Evolutionary conservation across 2,888 invertebrate genomes (phyloP).

Genomic region (Mythimna pallens): DNA sequence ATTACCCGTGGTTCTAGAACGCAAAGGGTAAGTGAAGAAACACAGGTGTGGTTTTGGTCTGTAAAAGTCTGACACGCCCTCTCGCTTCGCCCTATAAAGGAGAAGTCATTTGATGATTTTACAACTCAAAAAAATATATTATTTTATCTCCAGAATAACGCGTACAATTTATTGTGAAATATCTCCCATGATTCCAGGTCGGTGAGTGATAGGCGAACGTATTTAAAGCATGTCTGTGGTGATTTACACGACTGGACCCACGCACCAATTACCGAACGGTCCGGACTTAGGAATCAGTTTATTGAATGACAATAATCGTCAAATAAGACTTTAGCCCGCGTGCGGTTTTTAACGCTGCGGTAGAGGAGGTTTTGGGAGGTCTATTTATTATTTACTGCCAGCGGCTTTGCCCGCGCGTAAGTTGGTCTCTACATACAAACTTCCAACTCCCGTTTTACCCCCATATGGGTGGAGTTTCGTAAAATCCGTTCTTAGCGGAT

Average conservation of each 20-base stretch:
- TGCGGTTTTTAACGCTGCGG: constrained; percentile 51
- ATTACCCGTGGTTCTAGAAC: too few relatives aligned
- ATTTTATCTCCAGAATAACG: constrained; percentile 39
- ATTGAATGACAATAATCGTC: constrained; percentile 64
- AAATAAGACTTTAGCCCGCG: constrained; percentile 39
- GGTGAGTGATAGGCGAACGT: constrained; percentile 79
- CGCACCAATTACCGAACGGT: constrained; percentile 50
- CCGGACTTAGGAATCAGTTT: constrained; percentile 43
- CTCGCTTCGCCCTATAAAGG: too few relatives aligned
- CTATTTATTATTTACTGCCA: not conserved
- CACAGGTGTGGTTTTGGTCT: too few relatives aligned
- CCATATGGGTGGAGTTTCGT: too few relatives aligned
- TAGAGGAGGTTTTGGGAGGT: constrained; percentile 41
- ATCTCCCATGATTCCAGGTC: constrained; percentile 59
- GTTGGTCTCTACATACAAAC: too few relatives aligned
- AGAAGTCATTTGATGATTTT: too few relatives aligned
- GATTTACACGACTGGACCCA: constrained; percentile 79
- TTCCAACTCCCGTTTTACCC: too few relatives aligned
- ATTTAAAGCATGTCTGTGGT: constrained; percentile 80
- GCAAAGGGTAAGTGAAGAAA: too few relatives aligned
- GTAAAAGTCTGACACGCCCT: too few relatives aligned
- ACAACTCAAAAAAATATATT: too few relatives aligned
- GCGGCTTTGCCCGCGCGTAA: too few relatives aligned
- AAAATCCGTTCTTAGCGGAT: too few relatives aligned
- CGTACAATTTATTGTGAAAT: constrained; percentile 42